Base-by-base conservation (phyloP, 1,140 invertebrate genomes). In the Spodoptera frugiperda region DNA sequence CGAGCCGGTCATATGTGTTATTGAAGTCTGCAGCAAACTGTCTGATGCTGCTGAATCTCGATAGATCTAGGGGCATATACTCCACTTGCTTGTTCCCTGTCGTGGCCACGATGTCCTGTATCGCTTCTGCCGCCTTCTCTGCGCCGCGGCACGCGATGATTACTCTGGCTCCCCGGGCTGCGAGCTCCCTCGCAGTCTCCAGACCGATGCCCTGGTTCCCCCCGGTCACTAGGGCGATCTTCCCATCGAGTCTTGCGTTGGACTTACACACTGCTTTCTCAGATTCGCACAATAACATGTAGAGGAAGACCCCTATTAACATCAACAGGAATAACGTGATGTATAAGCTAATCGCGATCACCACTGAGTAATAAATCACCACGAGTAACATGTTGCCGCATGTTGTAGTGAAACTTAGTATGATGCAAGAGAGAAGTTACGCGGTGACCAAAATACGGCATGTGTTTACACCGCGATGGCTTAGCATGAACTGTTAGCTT, bases 141-240 rank as follows among this genome's bases (percentile, higher is more conserved):
- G 93, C 72, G 88, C 97, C 93, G 73, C 96, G 85, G 86, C 96
- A 97, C 1, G 96, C 96, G 85, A 97, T 91, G 57, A 97, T 95
- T 0, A 97, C 96, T 70, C 89, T 89, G 4, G 95, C 95, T 83
- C 96, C 96, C 91, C 95, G 87, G 79, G 88, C 93, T 1, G 96
- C 97, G 78, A 98, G 90, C 75, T 96, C 95, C 75, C 91, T 83
- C 0, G 96, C 96, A 33, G 96, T 96, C 91, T 97, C 97, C 91
- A 96, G 96, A 11, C 98, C 98, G 83, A 98, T 97, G 1, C 98
- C 98, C 70, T 95, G 95, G 89, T 97, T 98, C 11, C 96, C 96
- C 55, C 98, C 97, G 30, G 97, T 98, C 33, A 98, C 92, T 44
- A 98, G 95, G 4, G 96, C 95, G 15, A 96, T 95, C 94, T 98